phyloP scores from a whole-genome alignment of 2,888 invertebrate genomes.

The Trachelus troglodyta region DNA sequence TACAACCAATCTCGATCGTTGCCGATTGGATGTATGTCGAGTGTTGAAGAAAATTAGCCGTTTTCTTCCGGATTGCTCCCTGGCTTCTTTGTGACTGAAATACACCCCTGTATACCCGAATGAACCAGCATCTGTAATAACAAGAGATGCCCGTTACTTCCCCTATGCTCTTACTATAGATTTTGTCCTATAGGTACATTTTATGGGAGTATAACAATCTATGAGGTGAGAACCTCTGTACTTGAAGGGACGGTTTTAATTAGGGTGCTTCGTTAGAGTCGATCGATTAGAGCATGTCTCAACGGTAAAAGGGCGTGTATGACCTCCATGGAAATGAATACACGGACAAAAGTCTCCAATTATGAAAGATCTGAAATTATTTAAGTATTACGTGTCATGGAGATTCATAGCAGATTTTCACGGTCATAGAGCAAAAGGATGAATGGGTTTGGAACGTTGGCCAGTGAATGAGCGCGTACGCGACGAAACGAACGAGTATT shows the following conservation, averaged over 20 bases:
- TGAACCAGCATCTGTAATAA: conserved; percentile 62
- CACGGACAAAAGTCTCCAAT: too few relatives aligned
- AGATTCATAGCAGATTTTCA: conserved; percentile 9
- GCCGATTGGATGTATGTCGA: too few relatives aligned
- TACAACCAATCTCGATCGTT: too few relatives aligned
- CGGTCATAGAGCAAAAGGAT: conserved; percentile 22
- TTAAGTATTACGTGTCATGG: background rate
- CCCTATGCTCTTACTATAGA: conserved; percentile 9
- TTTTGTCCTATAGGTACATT: background rate
- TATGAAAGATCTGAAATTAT: too few relatives aligned
- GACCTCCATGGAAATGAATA: too few relatives aligned
- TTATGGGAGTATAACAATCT: background rate
- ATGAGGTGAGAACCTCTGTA: background rate
- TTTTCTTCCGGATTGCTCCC: conserved; percentile 45
- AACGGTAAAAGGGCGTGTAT: too few relatives aligned
- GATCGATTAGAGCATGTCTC: too few relatives aligned
- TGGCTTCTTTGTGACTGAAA: conserved; percentile 60
- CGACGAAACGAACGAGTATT: conserved; percentile 40
- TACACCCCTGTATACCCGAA: conserved; percentile 54
- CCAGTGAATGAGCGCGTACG: conserved; percentile 35
- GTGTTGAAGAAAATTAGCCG: conserved; percentile 36
- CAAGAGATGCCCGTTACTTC: conserved; percentile 31
- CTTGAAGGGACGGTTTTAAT: too few relatives aligned
- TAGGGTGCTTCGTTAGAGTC: too few relatives aligned
- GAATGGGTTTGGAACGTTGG: conserved; percentile 31